Evolutionary conservation across 1,140 invertebrate genomes (phyloP), one percentile per base, ranked within the genome.

Genomic region (Oreohelix idahoensis): DNA sequence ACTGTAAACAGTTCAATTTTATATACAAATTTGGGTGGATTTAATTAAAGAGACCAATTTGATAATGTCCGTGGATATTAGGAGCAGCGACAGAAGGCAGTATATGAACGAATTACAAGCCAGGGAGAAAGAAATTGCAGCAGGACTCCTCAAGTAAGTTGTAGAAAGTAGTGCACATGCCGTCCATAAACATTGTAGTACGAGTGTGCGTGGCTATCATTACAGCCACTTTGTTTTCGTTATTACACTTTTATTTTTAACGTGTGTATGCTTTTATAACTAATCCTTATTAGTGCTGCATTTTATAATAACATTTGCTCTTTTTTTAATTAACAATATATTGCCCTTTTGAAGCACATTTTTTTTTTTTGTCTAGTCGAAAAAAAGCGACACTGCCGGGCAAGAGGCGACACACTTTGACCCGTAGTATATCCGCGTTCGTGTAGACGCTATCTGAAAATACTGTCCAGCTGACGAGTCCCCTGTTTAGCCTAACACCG

Each of bases 111-210:
- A 88, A 84, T 87, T 86, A 81, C 83, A 85, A 70, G 78, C 83
- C 17, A 71, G 85, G 84, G 84, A 87, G 75, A 87, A 89, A 84
- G 88, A 89, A 84, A 83, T 87, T 85, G 78, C 88, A 70, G 84
- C 86, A 81, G 87, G 79, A 79, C 83, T 87, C 49, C 84, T 80
- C 81, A 89, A 87, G 89, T 90, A 87, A 88, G 89, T 89, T 86
- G n/a, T 87, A 84, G 83, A 77, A 81, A 85, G 71, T 87, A 81
- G 85, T 87, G 87, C 88, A 84, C 85, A 89, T 86, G 86, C 85
- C n/a, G n/a, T 81, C 86, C 84, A 89, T 87, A 89, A 89, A 89
- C 88, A 89, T 87, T 89, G 85, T 83, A 87, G 88, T 89, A 89
- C 83, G 76, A 53, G 17, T n/a, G 78, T 83, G 84, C 85, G 84